Percentiles rank a stretch among this genome's conserved stretches.
phyloP scores from a whole-genome alignment of 2,888 invertebrate genomes.

The Drosophila parthenogenetica region DNA sequence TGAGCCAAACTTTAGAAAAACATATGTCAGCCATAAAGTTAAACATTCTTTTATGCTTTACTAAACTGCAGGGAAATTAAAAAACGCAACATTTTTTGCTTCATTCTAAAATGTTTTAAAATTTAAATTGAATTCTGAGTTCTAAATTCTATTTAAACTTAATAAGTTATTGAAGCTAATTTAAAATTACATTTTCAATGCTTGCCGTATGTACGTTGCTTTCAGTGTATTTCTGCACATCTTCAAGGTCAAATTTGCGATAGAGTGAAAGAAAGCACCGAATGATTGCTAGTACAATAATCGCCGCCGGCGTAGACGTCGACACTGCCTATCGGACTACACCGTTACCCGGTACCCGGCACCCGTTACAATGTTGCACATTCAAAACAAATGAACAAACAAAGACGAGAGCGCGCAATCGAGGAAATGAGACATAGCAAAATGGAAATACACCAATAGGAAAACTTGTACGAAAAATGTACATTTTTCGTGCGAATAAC shows the following conservation, averaged over 20 bases:
- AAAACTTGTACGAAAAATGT: too few relatives aligned
- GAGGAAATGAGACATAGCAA: slow-evolving; percentile 7
- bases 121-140: too few relatives aligned
- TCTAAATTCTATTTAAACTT: too few relatives aligned
- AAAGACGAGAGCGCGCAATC: slow-evolving; percentile 26
- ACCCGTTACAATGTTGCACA: slow-evolving; percentile 51
- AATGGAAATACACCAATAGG: not conserved
- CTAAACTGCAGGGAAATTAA: too few relatives aligned
- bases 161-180: too few relatives aligned
- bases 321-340: slow-evolving; percentile 45
- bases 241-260: slow-evolving; percentile 56
- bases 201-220: slow-evolving; percentile 13
- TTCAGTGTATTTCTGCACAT: slow-evolving; percentile 34
- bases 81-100: too few relatives aligned
- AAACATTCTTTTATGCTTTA: too few relatives aligned
- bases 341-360: slow-evolving; percentile 20
- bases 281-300: slow-evolving; percentile 32
- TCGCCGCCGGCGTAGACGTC: slow-evolving; percentile 20
- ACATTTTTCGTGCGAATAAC: too few relatives aligned
- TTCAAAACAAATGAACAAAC: slow-evolving; percentile 42
- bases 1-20: too few relatives aligned
- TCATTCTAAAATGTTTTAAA: too few relatives aligned
- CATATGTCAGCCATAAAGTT: too few relatives aligned
- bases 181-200: not conserved
- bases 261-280: slow-evolving; percentile 10